These are phyloP conservation scores for Vollenhovia emeryi DNA, from an alignment of 1,140 invertebrate genomes.

Conservation along the genomic window DNA sequence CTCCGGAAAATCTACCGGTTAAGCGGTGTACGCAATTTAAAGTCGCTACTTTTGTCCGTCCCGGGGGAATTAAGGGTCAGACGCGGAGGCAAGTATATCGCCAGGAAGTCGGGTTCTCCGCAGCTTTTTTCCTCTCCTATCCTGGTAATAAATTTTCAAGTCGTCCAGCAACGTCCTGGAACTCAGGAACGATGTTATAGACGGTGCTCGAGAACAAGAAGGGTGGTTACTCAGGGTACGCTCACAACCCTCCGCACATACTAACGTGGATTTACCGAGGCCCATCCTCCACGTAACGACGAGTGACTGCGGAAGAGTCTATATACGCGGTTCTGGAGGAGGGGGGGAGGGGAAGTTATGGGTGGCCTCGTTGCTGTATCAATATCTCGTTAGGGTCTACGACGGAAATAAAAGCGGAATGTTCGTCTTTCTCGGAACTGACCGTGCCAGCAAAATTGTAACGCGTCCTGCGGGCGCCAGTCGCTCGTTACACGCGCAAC, in stretches of 20 bases:
- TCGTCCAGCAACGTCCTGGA: slow-evolving; percentile 69
- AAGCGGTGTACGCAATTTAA: slow-evolving; percentile 50
- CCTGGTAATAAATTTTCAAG: slow-evolving; percentile 74
- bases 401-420: slow-evolving; percentile 67
- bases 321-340: slow-evolving; percentile 51
- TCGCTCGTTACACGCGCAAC: not conserved
- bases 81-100: slow-evolving; percentile 41
- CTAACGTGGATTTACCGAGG: slow-evolving; percentile 75
- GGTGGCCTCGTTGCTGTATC: slow-evolving; percentile 67
- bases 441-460: slow-evolving; percentile 58
- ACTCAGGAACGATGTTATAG: slow-evolving; percentile 74
- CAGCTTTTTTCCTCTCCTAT: slow-evolving; percentile 58
- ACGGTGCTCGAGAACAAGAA: slow-evolving; percentile 75
- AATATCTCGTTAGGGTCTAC: slow-evolving; percentile 76
- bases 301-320: slow-evolving; percentile 67
- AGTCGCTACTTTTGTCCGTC: slow-evolving; percentile 43
- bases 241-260: slow-evolving; percentile 73
- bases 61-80: slow-evolving; percentile 52
- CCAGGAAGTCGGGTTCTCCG: slow-evolving; percentile 39
- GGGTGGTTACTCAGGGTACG: slow-evolving; percentile 72
- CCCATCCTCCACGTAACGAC: slow-evolving; percentile 71
- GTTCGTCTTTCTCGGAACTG: slow-evolving; percentile 30
- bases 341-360: slow-evolving; percentile 66
- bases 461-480: not conserved
- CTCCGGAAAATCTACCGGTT: slow-evolving; percentile 53